phyloP scores from a whole-genome alignment of 2,888 invertebrate species.

The Caenorhabditis wallacei region DNA sequence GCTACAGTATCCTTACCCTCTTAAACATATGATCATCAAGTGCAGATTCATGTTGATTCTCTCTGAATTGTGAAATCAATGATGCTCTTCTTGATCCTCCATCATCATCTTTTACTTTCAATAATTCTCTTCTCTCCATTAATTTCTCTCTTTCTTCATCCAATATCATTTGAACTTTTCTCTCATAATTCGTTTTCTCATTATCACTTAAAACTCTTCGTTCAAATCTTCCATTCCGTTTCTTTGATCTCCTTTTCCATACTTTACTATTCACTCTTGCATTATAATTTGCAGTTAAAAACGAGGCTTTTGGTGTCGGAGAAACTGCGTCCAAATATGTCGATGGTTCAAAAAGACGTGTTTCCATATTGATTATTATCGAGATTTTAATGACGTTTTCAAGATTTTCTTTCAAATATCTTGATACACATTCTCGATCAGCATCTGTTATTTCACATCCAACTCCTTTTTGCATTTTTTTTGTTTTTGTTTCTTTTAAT shows the following conservation, averaged over 20 bases:
- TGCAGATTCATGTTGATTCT: slow-evolving; percentile 60
- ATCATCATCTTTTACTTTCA: slow-evolving; percentile 52
- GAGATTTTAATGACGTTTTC: slow-evolving; percentile 76
- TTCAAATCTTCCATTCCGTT: slow-evolving; percentile 49
- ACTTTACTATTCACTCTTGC: slow-evolving; percentile 81
- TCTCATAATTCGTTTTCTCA: slow-evolving; percentile 73
- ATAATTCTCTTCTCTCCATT: slow-evolving; percentile 31
- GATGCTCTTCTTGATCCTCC: slow-evolving; percentile 50
- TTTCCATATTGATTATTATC: slow-evolving; percentile 78
- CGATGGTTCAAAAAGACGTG: slow-evolving; percentile 78
- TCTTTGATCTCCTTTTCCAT: slow-evolving; percentile 76
- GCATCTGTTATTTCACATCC: slow-evolving; percentile 78
- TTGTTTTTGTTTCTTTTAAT: slow-evolving; percentile 37
- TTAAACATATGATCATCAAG: slow-evolving; percentile 75
- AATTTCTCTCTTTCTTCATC: slow-evolving; percentile 69
- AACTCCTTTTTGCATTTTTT: slow-evolving; percentile 64
- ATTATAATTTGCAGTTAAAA: slow-evolving; percentile 81
- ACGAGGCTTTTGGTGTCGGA: slow-evolving; percentile 81
- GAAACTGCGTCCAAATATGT: slow-evolving; percentile 78
- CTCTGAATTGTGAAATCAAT: slow-evolving; percentile 58
- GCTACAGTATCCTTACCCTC: slow-evolving; percentile 61
- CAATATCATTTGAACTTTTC: slow-evolving; percentile 73
- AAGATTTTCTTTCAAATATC: slow-evolving; percentile 74
- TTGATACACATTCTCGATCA: slow-evolving; percentile 72
- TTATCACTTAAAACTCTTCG: slow-evolving; percentile 56